Evolutionary conservation across 2,113 vertebrate genomes (phyloP).

Genomic region (Zosterops borbonicus): DNA sequence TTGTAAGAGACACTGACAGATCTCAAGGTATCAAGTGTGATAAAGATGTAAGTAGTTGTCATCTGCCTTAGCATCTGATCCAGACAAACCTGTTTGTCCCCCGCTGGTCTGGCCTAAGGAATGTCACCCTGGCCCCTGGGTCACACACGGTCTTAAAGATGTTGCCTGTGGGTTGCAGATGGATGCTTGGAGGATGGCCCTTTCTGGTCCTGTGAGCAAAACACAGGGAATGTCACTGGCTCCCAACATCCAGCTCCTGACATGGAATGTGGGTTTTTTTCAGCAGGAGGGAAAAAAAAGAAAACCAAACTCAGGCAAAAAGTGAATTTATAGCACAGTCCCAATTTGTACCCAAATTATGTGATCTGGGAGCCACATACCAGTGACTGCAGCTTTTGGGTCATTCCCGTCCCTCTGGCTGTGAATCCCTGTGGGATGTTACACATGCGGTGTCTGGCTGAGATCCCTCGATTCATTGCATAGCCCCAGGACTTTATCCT

Average conservation of each 20-base stretch:
- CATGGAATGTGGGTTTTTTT: background rate
- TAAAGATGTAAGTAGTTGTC: conserved; percentile 10
- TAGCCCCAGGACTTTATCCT: background rate
- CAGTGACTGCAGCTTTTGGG: background rate
- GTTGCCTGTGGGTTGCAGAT: background rate
- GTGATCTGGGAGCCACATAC: background rate
- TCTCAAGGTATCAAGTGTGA: background rate
- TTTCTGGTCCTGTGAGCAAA: background rate
- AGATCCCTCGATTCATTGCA: background rate
- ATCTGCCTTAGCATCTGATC: background rate
- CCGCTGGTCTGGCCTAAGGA: background rate
- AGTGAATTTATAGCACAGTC: background rate
- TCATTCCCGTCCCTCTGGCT: background rate
- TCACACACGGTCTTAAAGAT: background rate
- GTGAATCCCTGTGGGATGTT: background rate
- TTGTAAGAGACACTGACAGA: background rate
- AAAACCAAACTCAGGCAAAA: background rate
- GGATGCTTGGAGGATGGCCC: background rate
- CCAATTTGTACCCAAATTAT: background rate
- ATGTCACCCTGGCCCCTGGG: background rate
- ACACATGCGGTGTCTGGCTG: background rate
- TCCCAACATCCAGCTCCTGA: background rate
- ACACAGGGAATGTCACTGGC: background rate
- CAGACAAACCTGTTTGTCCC: background rate
- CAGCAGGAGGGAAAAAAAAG: fast-evolving